Conservation (phyloP, 1,140 invertebrate genomes). For the Wiebesia pumilae region DNA sequence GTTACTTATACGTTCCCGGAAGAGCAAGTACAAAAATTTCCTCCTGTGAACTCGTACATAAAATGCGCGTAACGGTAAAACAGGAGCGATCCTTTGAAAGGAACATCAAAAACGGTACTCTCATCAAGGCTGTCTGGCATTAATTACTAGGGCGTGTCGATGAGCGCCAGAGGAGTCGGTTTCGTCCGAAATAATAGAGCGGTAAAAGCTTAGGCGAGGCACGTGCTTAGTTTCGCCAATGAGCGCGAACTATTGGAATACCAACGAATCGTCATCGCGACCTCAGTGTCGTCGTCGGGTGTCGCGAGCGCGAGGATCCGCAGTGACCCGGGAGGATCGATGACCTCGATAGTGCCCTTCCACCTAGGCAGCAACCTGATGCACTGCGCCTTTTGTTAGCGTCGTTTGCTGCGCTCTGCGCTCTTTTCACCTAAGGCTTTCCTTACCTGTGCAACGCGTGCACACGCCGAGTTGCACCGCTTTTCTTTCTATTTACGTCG, state of each 20-base stretch:
- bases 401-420: background rate
- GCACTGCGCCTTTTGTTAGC: conserved; percentile 22
- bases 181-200: background rate
- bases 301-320: conserved; percentile 45
- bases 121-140: too few species aligned
- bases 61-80: background rate
- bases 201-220: background rate
- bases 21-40: background rate
- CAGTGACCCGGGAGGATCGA: conserved; percentile 71
- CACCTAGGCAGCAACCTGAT: background rate
- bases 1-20: background rate
- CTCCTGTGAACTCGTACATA: background rate
- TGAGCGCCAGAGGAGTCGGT: background rate
- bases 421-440: too few species aligned
- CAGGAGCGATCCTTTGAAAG: background rate
- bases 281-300: background rate
- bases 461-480: background rate
- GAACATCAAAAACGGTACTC: conserved; percentile 19
- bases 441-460: too few species aligned
- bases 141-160: conserved; percentile 41
- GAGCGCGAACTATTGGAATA: background rate
- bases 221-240: background rate
- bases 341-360: conserved; percentile 66
- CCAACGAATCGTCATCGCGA: background rate
- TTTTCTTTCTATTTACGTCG: background rate